A percentile compares a stretch with the other conserved stretches of the same genome.
Evolutionary conservation across 2,797 vertebrate genomes (phyloP).

Genomic region (Eleutherodactylus coqui): DNA sequence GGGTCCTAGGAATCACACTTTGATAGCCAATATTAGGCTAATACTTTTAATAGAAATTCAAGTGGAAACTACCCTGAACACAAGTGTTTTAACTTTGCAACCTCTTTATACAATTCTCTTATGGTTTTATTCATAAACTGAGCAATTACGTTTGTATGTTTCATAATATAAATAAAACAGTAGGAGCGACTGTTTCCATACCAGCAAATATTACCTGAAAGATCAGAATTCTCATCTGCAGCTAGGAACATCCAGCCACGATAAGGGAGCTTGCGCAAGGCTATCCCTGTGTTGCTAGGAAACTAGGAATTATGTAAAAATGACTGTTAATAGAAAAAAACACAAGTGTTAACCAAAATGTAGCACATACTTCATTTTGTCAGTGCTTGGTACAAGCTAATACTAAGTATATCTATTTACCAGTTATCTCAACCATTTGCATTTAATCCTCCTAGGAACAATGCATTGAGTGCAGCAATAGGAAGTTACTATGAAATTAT

Average conservation of each 20-base stretch:
- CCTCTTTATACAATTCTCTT: not conserved
- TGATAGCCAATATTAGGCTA: too few relatives aligned
- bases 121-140: not conserved
- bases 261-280: conserved; percentile 24
- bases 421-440: not conserved
- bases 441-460: not conserved
- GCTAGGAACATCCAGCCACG: conserved; percentile 27
- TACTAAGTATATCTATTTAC: not conserved
- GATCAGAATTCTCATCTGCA: conserved; percentile 23
- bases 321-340: conserved; percentile 47
- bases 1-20: too few relatives aligned
- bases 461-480: not conserved
- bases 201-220: not conserved
- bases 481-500: not conserved
- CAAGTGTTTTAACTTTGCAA: not conserved
- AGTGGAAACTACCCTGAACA: not conserved
- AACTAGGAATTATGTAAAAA: conserved; percentile 52
- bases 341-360: conserved; percentile 30
- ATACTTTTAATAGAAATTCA: too few relatives aligned
- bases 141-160: not conserved
- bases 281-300: conserved; percentile 51
- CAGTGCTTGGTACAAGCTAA: not conserved
- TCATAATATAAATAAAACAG: not conserved
- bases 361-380: conserved; percentile 14
- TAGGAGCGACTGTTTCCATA: not conserved